Base-by-base conservation (phyloP, 2,888 invertebrate genomes). In the Sinohyriopsis cumingii region DNA sequence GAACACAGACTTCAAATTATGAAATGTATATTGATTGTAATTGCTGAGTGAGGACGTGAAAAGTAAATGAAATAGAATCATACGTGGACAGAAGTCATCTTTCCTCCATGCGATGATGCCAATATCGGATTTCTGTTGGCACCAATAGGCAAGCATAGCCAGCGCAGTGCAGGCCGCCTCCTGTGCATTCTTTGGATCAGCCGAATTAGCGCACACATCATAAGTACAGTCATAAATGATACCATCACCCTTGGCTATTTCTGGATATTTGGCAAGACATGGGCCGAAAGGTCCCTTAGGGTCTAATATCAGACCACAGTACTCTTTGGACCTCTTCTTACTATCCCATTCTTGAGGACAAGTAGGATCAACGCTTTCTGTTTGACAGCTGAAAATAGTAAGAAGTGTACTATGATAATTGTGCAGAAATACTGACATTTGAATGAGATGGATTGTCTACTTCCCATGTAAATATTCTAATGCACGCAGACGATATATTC, bases 201-300 rank as follows among this genome's bases (percentile, higher is more conserved):
- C 57, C 22, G 63, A 70, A 33, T 70, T 66, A 3, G 65, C 55
- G 53, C 69, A 70, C 3, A 70, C 69, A 53, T 70, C 69, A 57
- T 28, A 66, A 15, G 55, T 57, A 56, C 69, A 70, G 33, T 33
- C 33, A 7, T 7, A 33, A 33, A 33, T 33, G 33, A 33, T 9
- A 9, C 33, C 33, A 9, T 33, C 33, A 33, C 9, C 33, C 9
- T 19, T 45, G 19, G 69, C 69, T 54, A 70, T 28, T 20, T 24
- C 60, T 3, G 57, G 28, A 19, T 65, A 66, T 33, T 65, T 53
- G 24, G 61, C 55, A n/a, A 62, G 19, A 57, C 70, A 70, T 7
- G 25, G 20, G 25, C 63, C 57, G 22, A 70, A 70, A 3, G 70
- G 70, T 20, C 55, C 55, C 15, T 56, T 59, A 3, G 61, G 54